Evolutionary conservation across 2,113 vertebrate species (phyloP), one percentile per base, ranked within the genome.

Genomic region (Taxidea taxus): DNA sequence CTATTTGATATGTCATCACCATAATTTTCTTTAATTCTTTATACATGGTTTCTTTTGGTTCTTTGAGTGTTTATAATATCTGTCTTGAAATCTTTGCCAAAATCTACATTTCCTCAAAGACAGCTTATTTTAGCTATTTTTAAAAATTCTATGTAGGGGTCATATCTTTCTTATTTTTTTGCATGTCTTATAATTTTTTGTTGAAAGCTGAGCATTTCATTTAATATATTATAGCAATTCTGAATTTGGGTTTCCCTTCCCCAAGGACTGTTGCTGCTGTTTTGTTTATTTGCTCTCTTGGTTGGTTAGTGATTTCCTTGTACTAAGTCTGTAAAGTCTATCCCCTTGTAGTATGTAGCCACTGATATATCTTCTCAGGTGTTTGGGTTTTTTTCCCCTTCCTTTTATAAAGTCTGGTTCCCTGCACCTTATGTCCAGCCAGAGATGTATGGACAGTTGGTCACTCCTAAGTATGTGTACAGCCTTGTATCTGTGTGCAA

Each of bases 31-130:
- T 83, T 66, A 90, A 72, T 88, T 94, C 66, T 64, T 89, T 86
- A 96, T 92, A 94, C 72, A 80, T 91, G 34, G 20, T 51, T 95
- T 82, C 58, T 77, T 92, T 95, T 74, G 95, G 64, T 94, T 88
- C 49, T 97, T 82, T 87, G 37, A 95, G 70, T 95, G 84, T 93
- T 93, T 83, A 78, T 86, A 86, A 82, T 85, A 93, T 90, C 37
- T 96, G 39, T 87, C 96, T 93, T 97, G 92, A 97, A 89, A 72
- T 90, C 39, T 95, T 95, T 90, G 89, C 49, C 25, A 78, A 95
- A 97, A 93, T 74, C 86, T 96, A 92, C 54, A 37, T 91, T 94
- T 93, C 60, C 86, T 97, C 86, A 96, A 95, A 95, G 87, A 89
- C 58, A 95, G 78, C 66, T 95, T 87, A 72, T 60, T 92, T 90